phyloP scores from a whole-genome alignment of 2,888 invertebrate genomes.

The Acheta domesticus region DNA sequence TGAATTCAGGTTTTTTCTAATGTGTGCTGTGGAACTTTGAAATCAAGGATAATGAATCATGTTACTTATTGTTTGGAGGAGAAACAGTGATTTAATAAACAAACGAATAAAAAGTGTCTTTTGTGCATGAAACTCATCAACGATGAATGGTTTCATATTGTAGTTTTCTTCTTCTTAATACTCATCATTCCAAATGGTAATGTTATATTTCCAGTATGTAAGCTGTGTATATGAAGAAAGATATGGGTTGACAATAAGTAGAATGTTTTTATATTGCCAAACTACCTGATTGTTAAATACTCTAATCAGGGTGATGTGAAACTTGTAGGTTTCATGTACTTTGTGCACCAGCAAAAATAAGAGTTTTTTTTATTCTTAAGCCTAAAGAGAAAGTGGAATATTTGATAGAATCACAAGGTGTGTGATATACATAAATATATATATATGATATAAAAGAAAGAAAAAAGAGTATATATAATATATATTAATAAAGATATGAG shows the following conservation, averaged over 20 bases:
- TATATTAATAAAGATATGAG: slow-evolving; percentile 34
- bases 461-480: slow-evolving; percentile 33
- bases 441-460: slow-evolving; percentile 35
- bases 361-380: slow-evolving; percentile 31
- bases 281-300: slow-evolving; percentile 30
- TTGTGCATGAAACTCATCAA: slow-evolving; percentile 29
- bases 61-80: slow-evolving; percentile 24
- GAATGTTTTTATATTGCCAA: slow-evolving; percentile 34
- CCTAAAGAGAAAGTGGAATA: slow-evolving; percentile 32
- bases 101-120: slow-evolving; percentile 34
- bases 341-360: slow-evolving; percentile 28
- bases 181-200: slow-evolving; percentile 34
- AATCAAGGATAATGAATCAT: slow-evolving; percentile 27
- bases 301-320: slow-evolving; percentile 28
- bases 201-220: slow-evolving; percentile 35
- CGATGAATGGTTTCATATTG: slow-evolving; percentile 21
- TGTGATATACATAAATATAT: slow-evolving; percentile 34
- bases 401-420: slow-evolving; percentile 37
- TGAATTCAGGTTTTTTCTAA: slow-evolving; percentile 28
- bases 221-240: slow-evolving; percentile 31
- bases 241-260: slow-evolving; percentile 35
- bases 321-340: slow-evolving; percentile 28
- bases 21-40: slow-evolving; percentile 36
- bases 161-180: slow-evolving; percentile 24
- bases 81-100: slow-evolving; percentile 23